Percentiles rank a stretch among this genome's conserved stretches.
Conservation (phyloP, 2,797 vertebrate genomes). For the Vipera ursinii region DNA sequence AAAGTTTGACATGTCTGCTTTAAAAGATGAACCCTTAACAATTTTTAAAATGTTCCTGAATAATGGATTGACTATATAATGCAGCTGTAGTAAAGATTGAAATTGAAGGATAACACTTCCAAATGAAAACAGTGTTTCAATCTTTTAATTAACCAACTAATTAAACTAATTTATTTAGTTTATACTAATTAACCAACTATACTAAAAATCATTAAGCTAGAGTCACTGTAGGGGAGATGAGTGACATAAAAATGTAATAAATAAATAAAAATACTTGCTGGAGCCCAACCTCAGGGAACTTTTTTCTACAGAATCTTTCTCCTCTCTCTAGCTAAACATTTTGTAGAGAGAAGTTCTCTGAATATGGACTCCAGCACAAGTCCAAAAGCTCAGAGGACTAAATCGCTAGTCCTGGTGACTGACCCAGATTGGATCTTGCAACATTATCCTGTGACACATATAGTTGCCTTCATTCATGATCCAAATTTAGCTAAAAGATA, state of each 20-base stretch:
- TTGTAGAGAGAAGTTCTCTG: neutral
- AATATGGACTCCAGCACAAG: neutral
- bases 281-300: neutral
- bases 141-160: constrained; percentile 23
- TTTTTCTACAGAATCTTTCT: neutral
- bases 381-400: neutral
- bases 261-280: neutral
- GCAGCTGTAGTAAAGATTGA: constrained; percentile 33
- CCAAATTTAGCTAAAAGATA: neutral
- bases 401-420: rapidly evolving
- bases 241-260: neutral
- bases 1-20: too few species aligned
- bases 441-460: neutral
- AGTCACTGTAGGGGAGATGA: neutral
- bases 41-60: constrained; percentile 20
- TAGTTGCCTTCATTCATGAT: neutral
- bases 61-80: constrained; percentile 21
- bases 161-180: neutral
- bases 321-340: neutral
- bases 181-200: neutral
- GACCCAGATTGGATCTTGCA: neutral
- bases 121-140: constrained; percentile 34
- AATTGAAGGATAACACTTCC: constrained; percentile 40
- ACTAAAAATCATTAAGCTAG: neutral
- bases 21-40: neutral